Conservation (phyloP, 2,888 invertebrate species). For the Catocala fraxini region DNA sequence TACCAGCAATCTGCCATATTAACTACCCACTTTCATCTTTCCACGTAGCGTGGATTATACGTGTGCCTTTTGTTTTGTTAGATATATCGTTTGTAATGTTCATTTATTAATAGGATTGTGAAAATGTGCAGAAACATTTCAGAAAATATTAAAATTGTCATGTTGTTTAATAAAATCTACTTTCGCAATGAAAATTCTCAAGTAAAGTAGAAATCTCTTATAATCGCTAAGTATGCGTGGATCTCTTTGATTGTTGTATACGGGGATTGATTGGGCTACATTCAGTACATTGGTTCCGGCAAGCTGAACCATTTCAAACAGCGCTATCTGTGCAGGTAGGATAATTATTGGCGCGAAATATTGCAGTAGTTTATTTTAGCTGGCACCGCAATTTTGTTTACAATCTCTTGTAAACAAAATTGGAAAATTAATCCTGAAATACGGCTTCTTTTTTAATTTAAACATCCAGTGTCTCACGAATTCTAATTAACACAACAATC, state of each 20-base stretch:
- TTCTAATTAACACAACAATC: slow-evolving; percentile 53
- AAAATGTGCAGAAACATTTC: not conserved
- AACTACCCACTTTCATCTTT: slow-evolving; percentile 44
- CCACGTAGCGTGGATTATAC: slow-evolving; percentile 34
- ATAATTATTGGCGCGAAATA: not conserved
- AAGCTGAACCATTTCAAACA: too few species aligned
- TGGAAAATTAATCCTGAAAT: slow-evolving; percentile 25
- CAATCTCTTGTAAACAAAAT: not conserved
- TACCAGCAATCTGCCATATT: slow-evolving; percentile 49
- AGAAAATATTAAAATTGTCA: too few species aligned
- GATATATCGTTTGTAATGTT: slow-evolving; percentile 23
- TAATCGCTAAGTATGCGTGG: too few species aligned
- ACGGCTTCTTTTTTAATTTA: slow-evolving; percentile 37
- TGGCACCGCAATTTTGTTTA: not conserved
- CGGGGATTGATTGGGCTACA: too few species aligned
- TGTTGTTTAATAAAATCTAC: too few species aligned
- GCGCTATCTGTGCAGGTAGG: too few species aligned
- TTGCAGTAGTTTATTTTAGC: not conserved
- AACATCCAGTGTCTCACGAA: slow-evolving; percentile 42
- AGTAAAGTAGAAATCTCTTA: too few species aligned
- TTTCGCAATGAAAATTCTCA: too few species aligned
- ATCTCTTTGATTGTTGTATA: too few species aligned
- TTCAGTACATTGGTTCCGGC: too few species aligned
- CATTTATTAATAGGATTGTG: slow-evolving; percentile 21
- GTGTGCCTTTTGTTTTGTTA: slow-evolving; percentile 31